Evolutionary conservation across 2,797 vertebrate species (phyloP).

Genomic region (Emys orbicularis): DNA sequence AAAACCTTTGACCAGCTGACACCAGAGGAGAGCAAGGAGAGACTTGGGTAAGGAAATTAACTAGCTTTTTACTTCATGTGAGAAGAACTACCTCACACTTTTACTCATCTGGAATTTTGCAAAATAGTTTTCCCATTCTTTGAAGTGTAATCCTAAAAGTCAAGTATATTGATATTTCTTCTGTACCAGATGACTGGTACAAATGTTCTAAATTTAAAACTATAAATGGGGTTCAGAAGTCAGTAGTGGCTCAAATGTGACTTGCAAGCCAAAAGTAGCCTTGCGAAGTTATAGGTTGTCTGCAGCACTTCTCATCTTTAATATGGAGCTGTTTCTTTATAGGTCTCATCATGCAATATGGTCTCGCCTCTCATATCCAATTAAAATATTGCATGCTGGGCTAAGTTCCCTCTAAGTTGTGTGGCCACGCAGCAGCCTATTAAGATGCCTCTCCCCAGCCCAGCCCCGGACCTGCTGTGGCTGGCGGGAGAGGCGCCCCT

Average conservation of each 20-base stretch:
- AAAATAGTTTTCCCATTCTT: neutral
- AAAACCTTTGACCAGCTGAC: conserved; percentile 98
- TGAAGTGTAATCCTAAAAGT: neutral
- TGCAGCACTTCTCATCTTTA: neutral
- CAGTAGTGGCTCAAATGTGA: neutral
- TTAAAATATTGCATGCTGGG: neutral
- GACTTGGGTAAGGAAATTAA: conserved; percentile 86
- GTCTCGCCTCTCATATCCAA: neutral
- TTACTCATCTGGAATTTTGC: neutral
- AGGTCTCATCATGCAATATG: neutral
- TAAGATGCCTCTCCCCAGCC: too few species aligned
- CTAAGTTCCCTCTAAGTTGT: neutral
- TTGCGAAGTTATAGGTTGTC: neutral
- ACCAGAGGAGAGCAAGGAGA: conserved; percentile 97
- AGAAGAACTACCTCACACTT: neutral
- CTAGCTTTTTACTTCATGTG: neutral
- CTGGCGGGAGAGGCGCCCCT: too few species aligned
- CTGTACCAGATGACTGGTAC: neutral
- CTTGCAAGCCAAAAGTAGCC: neutral
- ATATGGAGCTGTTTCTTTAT: neutral
- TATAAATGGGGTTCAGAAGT: neutral
- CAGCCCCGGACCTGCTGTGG: too few species aligned
- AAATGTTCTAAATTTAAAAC: neutral
- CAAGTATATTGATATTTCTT: neutral
- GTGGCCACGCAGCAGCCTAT: too few species aligned